Conservation (phyloP, 2,888 invertebrate genomes). For the Perizoma flavofasciatum region DNA sequence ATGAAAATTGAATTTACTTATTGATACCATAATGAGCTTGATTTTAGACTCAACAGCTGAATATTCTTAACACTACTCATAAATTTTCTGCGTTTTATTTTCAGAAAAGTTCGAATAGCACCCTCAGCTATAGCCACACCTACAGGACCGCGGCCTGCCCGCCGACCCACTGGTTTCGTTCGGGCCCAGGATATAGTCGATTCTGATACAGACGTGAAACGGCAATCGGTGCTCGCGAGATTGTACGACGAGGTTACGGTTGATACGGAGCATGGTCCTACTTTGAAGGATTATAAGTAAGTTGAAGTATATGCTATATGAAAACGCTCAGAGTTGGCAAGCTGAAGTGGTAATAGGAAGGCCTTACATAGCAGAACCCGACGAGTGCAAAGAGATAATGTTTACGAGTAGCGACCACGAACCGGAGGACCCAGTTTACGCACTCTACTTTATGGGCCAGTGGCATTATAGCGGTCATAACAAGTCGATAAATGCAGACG, state of each 20-base stretch:
- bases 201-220: constrained; percentile 39
- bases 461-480: too few species aligned
- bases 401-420: too few species aligned
- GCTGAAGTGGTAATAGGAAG: too few species aligned
- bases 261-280: constrained; percentile 49
- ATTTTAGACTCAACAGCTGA: too few species aligned
- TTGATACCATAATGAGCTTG: too few species aligned
- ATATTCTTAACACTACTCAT: too few species aligned
- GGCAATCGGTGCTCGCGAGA: constrained; percentile 56
- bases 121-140: constrained; percentile 30
- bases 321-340: background rate
- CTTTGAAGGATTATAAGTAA: constrained; percentile 66
- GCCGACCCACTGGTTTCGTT: constrained; percentile 48
- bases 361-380: too few species aligned
- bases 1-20: too few species aligned
- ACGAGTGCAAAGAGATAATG: too few species aligned
- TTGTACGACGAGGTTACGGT: constrained; percentile 51
- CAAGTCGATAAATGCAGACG: too few species aligned
- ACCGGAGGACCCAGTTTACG: too few species aligned
- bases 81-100: background rate
- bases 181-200: constrained; percentile 28
- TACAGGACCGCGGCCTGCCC: constrained; percentile 26
- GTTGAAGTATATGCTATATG: background rate
- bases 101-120: constrained; percentile 57
- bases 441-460: too few species aligned